Evolutionary conservation across 2,113 vertebrate species (phyloP), one percentile per base, ranked within the genome.

Genomic region (Enhydra lutris): DNA sequence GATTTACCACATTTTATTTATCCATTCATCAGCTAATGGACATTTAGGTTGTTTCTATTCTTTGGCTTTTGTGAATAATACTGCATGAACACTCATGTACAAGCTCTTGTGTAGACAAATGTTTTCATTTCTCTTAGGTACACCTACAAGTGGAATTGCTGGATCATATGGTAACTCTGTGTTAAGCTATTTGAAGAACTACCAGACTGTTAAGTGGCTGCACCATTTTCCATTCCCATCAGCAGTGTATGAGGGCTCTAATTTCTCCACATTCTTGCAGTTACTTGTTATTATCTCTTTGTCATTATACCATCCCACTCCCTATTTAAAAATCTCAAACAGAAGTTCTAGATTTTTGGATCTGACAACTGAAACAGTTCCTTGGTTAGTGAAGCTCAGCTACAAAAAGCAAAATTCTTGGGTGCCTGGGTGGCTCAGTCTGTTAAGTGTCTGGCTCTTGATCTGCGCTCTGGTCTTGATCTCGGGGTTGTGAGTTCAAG

Each of bases 71-170:
- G 36, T 86, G 39, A 95, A 85, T 86, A 89, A 65, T 71, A 34
- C 11, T 92, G 36, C 80, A 90, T 78, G 59, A 82, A 87, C 20
- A 97, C 50, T 76, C 21, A 59, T 1, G 23, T 92, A 55, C 1
- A 78, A 85, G 34, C 12, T 83, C 65, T 67, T 63, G 13, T 52
- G 13, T 29, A 3, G 29, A 81, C 31, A 52, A 65, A 80, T 12
- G 4, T 76, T 96, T 96, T 92, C 39, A 69, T 73, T 89, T 96
- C 79, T 76, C 26, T 92, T 85, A 11, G 45, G 63, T 81, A 87
- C 39, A 83, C 6, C 18, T 83, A 45, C 18, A 24, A 55, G 67
- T 65, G 24, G 52, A 55, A 69, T 26, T 86, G 50, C 18, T 55
- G 20, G 61, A 82, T 82, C 42, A 79, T 42, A 87, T 4, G 31